phyloP scores from a whole-genome alignment of 2,888 invertebrate species.

The Eutolmus rufibarbis region DNA sequence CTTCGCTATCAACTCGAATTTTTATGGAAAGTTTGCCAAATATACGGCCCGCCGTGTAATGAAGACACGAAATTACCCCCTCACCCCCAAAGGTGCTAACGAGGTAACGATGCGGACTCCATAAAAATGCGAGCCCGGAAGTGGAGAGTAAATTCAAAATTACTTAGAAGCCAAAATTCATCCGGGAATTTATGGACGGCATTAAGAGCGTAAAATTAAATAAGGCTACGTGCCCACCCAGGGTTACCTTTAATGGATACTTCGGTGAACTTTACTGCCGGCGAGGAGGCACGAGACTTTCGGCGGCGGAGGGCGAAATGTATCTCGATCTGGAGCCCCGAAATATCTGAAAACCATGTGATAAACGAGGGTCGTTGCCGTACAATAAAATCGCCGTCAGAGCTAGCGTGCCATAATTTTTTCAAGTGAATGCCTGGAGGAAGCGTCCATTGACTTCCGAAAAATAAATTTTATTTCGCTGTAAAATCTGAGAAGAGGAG shows the following conservation, averaged over 20 bases:
- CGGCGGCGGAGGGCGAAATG: background rate
- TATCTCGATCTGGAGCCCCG: background rate
- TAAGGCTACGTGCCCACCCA: conserved; percentile 31
- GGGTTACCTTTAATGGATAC: conserved; percentile 32
- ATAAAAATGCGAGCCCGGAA: conserved; percentile 38
- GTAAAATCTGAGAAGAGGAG: conserved; percentile 12
- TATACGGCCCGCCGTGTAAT: background rate
- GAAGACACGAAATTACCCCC: conserved; percentile 10
- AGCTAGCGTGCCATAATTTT: background rate
- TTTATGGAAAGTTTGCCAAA: background rate
- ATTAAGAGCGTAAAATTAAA: conserved; percentile 40
- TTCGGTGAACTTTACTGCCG: conserved; percentile 2
- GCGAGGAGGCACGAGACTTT: background rate
- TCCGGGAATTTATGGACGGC: conserved; percentile 31
- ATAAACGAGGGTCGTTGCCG: conserved; percentile 20
- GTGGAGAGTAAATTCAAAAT: conserved; percentile 33
- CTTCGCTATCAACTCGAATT: background rate
- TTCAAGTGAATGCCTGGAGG: background rate
- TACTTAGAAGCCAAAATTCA: conserved; percentile 26
- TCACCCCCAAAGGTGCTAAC: background rate
- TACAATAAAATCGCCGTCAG: background rate
- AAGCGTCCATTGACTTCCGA: conserved; percentile 12
- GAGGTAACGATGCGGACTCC: conserved; percentile 24
- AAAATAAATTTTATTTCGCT: conserved; percentile 19
- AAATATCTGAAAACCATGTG: conserved; percentile 26